Evolutionary conservation across 2,113 vertebrate genomes (phyloP).

Genomic region (Anseranas semipalmata): DNA sequence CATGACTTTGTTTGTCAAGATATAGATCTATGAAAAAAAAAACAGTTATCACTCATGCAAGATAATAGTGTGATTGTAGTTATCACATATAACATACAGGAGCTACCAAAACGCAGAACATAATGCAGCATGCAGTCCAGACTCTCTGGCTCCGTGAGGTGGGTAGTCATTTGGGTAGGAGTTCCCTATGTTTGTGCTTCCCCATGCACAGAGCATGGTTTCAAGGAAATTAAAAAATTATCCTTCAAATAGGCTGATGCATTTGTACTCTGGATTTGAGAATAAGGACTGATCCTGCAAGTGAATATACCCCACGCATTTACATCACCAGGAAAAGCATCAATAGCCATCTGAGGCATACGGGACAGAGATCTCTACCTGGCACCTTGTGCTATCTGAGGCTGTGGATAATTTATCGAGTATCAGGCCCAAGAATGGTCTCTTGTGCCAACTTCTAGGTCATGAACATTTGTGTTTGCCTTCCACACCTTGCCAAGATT

Average conservation of each 20-base stretch:
- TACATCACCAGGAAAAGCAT: not conserved
- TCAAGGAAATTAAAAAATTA: not conserved
- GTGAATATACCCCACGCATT: not conserved
- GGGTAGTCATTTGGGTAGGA: not conserved
- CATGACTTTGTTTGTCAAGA: not conserved
- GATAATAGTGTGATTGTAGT: not conserved
- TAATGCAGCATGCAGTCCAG: not conserved
- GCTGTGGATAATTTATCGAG: not conserved
- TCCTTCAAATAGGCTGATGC: not conserved
- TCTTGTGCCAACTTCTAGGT: not conserved
- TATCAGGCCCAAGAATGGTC: not conserved
- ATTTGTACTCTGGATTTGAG: not conserved
- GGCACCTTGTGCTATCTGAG: rapidly evolving
- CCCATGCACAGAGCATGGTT: no score
- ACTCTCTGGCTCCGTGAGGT: not conserved
- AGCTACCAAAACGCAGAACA: not conserved
- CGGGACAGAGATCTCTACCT: not conserved
- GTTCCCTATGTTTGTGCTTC: not conserved
- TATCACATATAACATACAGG: not conserved
- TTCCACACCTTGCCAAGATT: not conserved
- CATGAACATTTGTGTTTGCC: not conserved
- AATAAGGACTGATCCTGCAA: not conserved
- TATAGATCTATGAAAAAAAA: not conserved
- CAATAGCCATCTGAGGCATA: not conserved
- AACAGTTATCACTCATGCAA: not conserved